Conservation (phyloP, 2,888 invertebrate species). For the Agelastica alni region DNA sequence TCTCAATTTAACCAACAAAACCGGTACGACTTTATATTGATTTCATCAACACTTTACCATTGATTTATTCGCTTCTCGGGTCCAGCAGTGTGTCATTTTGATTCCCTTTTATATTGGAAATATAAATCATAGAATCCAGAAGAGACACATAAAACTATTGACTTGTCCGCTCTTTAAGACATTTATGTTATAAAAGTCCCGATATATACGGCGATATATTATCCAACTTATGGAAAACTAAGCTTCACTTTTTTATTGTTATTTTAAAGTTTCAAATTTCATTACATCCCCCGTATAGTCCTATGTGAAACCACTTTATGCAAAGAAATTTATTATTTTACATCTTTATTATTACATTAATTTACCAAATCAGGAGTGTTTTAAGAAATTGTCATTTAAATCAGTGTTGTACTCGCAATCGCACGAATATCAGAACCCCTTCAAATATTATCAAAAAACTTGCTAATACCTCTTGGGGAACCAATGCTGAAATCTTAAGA, state of each 20-base stretch:
- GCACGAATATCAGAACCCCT: too few relatives aligned
- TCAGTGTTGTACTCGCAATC: too few relatives aligned
- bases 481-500: background rate
- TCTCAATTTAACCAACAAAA: background rate
- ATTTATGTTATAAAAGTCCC: conserved; percentile 39
- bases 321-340: too few relatives aligned
- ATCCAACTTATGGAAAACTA: too few relatives aligned
- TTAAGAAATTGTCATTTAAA: too few relatives aligned
- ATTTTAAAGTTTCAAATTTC: too few relatives aligned
- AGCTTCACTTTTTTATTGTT: too few relatives aligned
- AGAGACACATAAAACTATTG: conserved; percentile 42
- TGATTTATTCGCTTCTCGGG: conserved; percentile 29
- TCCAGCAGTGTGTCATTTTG: conserved; percentile 23
- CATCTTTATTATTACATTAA: too few relatives aligned
- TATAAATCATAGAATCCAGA: conserved; percentile 40
- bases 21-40: conserved; percentile 10
- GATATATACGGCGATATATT: conserved; percentile 30
- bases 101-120: conserved; percentile 39
- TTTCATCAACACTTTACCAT: conserved; percentile 16
- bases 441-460: background rate
- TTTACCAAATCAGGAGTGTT: too few relatives aligned
- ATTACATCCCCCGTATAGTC: too few relatives aligned
- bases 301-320: too few relatives aligned
- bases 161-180: conserved; percentile 38
- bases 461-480: background rate